Conservation (phyloP, 2,888 invertebrate genomes). For the Lottia scabra region DNA sequence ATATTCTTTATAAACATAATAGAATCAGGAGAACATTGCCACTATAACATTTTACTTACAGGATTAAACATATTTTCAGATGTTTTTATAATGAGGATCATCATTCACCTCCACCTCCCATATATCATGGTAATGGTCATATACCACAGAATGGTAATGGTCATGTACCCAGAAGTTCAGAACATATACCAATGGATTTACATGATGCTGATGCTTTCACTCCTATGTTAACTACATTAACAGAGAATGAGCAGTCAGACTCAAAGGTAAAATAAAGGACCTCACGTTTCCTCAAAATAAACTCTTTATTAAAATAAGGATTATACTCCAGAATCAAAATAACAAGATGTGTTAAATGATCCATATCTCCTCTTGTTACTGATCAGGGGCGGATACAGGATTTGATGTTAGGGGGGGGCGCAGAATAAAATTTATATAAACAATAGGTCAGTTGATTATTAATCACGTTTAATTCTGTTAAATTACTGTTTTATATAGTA, state of each 20-base stretch:
- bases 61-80: slow-evolving; percentile 18
- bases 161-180: slow-evolving; percentile 31
- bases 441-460: too few species aligned
- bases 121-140: slow-evolving; percentile 49
- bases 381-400: too few species aligned
- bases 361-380: too few species aligned
- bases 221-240: slow-evolving; percentile 48
- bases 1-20: too few species aligned
- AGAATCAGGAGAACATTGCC: too few species aligned
- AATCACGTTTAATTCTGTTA: too few species aligned
- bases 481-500: too few species aligned
- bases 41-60: neutral
- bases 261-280: slow-evolving; percentile 45
- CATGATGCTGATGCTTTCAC: slow-evolving; percentile 49
- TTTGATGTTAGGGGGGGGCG: too few species aligned
- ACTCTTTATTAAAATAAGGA: neutral
- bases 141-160: slow-evolving; percentile 43
- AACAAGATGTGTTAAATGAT: too few species aligned
- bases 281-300: neutral
- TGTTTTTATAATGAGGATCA: slow-evolving; percentile 32
- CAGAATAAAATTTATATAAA: too few species aligned
- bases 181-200: slow-evolving; percentile 14
- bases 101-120: slow-evolving; percentile 34
- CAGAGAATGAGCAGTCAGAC: slow-evolving; percentile 55
- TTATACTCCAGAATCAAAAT: too few species aligned